phyloP scores from a whole-genome alignment of 2,797 vertebrate species.

The Megaceryle alcyon region DNA sequence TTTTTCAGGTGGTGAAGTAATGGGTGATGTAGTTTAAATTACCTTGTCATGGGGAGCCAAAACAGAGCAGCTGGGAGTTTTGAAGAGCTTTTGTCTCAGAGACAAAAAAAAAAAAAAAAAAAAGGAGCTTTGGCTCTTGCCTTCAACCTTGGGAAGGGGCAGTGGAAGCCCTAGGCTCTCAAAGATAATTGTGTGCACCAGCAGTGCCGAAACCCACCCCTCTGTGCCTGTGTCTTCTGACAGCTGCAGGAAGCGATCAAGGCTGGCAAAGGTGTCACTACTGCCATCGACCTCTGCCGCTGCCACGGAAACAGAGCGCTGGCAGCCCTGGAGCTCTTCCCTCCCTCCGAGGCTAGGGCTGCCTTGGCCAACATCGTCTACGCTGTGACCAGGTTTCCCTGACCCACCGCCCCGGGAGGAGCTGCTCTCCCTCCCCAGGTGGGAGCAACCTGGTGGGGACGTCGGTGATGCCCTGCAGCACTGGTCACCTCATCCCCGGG shows the following conservation, averaged over 20 bases:
- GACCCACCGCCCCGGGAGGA: slow-evolving; percentile 47
- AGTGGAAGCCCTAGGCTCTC: background rate
- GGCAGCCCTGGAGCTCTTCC: slow-evolving; percentile 92
- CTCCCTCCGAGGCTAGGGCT: slow-evolving; percentile 93
- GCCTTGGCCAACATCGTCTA: slow-evolving; percentile 97
- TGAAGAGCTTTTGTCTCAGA: background rate
- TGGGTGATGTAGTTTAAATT: background rate
- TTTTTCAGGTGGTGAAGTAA: background rate
- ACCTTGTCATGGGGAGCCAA: background rate
- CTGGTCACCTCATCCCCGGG: background rate
- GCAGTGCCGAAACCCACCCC: slow-evolving; percentile 48
- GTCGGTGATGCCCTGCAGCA: rapidly evolving
- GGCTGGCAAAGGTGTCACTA: slow-evolving; percentile 93
- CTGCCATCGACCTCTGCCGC: slow-evolving; percentile 94
- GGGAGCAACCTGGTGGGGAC: rapidly evolving
- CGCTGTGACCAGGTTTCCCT: slow-evolving; percentile 90
- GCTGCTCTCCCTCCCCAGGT: background rate
- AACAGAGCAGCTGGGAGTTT: background rate
- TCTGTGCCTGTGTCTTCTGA: slow-evolving; percentile 75
- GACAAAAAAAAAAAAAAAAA: background rate
- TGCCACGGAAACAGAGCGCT: slow-evolving; percentile 95
- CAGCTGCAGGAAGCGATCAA: slow-evolving; percentile 92
- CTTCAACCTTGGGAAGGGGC: background rate
- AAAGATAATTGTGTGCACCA: background rate
- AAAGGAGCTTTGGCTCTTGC: background rate